Conservation (phyloP, 2,797 vertebrate species). For the Pseudomugil tenellus region DNA sequence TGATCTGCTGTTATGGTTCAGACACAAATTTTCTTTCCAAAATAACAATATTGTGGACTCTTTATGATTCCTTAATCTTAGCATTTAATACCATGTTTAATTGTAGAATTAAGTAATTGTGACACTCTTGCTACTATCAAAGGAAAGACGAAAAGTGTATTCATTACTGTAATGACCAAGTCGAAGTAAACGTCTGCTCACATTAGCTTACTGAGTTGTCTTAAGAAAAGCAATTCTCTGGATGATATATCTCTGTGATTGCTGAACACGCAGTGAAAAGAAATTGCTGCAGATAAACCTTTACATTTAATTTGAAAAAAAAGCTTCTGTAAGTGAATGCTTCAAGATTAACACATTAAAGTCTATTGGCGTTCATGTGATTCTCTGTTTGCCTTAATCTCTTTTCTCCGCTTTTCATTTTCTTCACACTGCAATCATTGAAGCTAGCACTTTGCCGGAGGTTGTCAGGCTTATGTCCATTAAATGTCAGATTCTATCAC, state of each 20-base stretch:
- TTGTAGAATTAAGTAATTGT: too few relatives aligned
- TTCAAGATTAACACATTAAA: conserved; percentile 17
- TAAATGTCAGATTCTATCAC: conserved; percentile 53
- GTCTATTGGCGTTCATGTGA: conserved; percentile 24
- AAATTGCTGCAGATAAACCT: not conserved
- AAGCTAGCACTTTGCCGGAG: conserved; percentile 31
- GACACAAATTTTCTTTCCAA: too few relatives aligned
- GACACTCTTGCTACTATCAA: too few relatives aligned
- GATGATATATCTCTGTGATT: not conserved
- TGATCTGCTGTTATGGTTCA: too few relatives aligned
- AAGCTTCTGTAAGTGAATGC: conserved; percentile 17
- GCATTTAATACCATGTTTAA: too few relatives aligned
- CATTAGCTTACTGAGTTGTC: too few relatives aligned
- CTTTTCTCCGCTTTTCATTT: conserved; percentile 28
- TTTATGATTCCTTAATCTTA: too few relatives aligned
- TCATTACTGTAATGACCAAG: too few relatives aligned
- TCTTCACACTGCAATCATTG: conserved; percentile 43
- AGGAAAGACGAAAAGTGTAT: too few relatives aligned
- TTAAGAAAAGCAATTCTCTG: too few relatives aligned
- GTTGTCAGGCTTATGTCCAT: conserved; percentile 41
- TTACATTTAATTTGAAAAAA: not conserved
- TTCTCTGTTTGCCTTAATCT: conserved; percentile 11
- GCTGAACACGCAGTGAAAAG: not conserved
- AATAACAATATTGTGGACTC: too few relatives aligned
- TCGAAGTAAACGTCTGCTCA: too few relatives aligned